Percentiles rank a stretch among this genome's conserved stretches.
These are phyloP conservation scores for Crypturellus tataupa DNA, from an alignment of 2,797 vertebrate species.

Conservation along the genomic window DNA sequence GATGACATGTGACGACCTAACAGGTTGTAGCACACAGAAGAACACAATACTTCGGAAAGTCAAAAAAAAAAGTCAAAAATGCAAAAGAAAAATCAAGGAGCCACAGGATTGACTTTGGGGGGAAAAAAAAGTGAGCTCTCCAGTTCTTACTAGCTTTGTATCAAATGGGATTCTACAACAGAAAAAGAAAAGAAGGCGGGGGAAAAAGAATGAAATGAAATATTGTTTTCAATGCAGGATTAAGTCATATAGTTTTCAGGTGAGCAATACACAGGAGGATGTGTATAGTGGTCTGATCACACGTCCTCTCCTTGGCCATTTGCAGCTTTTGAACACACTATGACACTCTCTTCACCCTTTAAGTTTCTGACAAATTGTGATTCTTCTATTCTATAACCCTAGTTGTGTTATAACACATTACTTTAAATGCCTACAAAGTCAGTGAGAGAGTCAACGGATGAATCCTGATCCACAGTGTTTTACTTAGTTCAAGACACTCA, in stretches of 20 bases:
- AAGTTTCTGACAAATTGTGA: not conserved
- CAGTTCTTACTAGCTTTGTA: not conserved
- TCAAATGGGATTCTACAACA: not conserved
- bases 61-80: not conserved
- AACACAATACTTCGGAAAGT: not conserved
- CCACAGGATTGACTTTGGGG: not conserved
- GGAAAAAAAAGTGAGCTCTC: not conserved
- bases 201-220: not conserved
- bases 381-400: not conserved
- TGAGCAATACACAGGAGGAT: not conserved
- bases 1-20: not conserved
- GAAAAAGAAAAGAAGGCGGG: rapidly evolving
- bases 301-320: not conserved
- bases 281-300: not conserved
- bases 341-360: not conserved
- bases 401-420: not conserved
- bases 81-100: not conserved
- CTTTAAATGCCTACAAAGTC: not conserved
- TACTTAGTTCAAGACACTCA: not conserved
- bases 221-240: not conserved
- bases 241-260: not conserved
- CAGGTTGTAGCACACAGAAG: not conserved
- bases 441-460: not conserved
- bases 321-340: not conserved
- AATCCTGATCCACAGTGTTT: not conserved